Evolutionary conservation across 2,888 invertebrate genomes (phyloP).

Genomic region (Trissolcus brochymenae): DNA sequence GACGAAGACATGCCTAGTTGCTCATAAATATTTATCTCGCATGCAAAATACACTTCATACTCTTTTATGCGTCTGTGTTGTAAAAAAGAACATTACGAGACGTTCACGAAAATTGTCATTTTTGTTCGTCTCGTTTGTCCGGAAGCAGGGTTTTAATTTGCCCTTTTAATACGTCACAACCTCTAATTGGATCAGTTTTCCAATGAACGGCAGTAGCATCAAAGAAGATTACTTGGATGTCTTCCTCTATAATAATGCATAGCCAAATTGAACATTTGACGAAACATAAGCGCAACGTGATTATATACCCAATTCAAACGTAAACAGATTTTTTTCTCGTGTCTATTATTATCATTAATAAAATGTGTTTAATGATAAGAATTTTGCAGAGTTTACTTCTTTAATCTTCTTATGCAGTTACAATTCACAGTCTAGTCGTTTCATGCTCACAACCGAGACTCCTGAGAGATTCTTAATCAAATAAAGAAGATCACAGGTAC

Average conservation of each 20-base stretch:
- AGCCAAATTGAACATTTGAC: conserved; percentile 21
- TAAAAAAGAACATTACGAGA: conserved; percentile 19
- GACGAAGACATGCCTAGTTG: conserved; percentile 22
- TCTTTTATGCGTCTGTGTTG: conserved; percentile 23
- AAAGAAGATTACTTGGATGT: conserved; percentile 16
- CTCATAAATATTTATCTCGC: conserved; percentile 45
- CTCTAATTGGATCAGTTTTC: conserved; percentile 13
- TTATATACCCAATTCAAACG: neutral
- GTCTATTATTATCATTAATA: neutral
- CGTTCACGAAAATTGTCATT: conserved; percentile 16
- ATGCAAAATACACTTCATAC: conserved; percentile 34
- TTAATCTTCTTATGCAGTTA: conserved; percentile 29
- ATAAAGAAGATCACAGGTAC: conserved; percentile 52
- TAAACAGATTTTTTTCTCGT: too few species aligned
- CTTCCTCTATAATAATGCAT: conserved; percentile 6
- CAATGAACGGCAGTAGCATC: neutral
- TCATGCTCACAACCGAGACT: conserved; percentile 18
- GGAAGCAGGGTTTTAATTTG: conserved; percentile 3
- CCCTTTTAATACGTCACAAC: conserved; percentile 5
- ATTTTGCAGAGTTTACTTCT: conserved; percentile 11
- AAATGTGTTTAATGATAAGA: neutral
- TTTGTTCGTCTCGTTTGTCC: conserved; percentile 9
- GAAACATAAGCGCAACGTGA: conserved; percentile 6
- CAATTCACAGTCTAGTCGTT: conserved; percentile 8
- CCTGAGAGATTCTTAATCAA: conserved; percentile 53